Base-by-base conservation (phyloP, 2,113 vertebrate genomes). In the Ammodramus savannarum region DNA sequence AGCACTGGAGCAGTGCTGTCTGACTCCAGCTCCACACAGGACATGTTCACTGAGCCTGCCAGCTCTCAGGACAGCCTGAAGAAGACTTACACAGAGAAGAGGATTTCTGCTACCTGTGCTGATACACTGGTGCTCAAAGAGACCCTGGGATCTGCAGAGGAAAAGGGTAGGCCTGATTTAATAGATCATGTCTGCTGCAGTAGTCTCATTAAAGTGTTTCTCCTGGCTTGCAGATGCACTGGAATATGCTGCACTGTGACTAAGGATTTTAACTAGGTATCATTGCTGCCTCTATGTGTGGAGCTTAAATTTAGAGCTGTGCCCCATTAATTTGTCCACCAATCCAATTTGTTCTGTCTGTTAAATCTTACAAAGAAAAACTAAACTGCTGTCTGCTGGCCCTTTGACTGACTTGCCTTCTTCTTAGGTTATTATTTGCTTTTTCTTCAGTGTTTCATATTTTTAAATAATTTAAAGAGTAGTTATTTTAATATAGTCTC, bases 21-120 rank as follows among this genome's bases (percentile, higher is more conserved):
- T 8, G 99, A 99, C 96, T 99, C 99, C 96, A 99, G 98, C 97
- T 99, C 99, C 34, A 99, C 99, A 9, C 99, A 99, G 97, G 99
- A 99, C 73, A 98, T 98, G 92, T 99, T 99, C 95, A 98, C 97
- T 26, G 99, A 99, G 87, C 98, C 98, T 20, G 88, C 98, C 95
- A 98, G 98, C 94, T 99, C 98, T 13, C 98, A 99, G 85, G 99
- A 99, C 96, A 98, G 98, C 94, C 98, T 97, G 55, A 98, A 98
- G 95, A 99, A 99, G 95, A 89, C 98, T 43, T 98, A 93, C 65
- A 94, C 97, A 31, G 99, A 98, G 72, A 99, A 99, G 96, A 98
- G 95, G 85, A 97, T 96, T 52, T 94, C 98, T 11, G 0, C 97
- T 13, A 93, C 98, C 12, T 98, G 97, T 55, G 97, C 98, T 26